Evolutionary conservation across 2,888 invertebrate species (phyloP), one percentile per base, ranked within the genome.

Genomic region (Syritta pipiens): DNA sequence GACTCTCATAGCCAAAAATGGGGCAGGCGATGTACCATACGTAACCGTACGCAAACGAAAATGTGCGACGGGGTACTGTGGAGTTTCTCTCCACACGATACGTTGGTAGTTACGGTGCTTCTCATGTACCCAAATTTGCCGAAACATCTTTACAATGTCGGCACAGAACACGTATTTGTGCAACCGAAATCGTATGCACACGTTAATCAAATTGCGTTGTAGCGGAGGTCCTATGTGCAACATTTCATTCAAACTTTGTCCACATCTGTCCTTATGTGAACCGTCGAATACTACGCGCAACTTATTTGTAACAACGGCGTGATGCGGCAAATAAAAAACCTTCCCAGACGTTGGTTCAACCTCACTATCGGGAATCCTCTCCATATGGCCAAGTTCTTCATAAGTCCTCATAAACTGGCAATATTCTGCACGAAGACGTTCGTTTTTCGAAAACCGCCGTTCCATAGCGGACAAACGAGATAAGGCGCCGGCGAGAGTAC

Each of bases 61-160:
- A 6, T 12, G 10, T 1, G 55, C 48, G n/a, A 81, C 14, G 9
- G 53, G 51, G 5, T 49, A 26, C 3, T 30, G 12, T 1, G 60
- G n/a, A 24, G 7, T 46, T 35, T 62, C 65, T 53, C 81, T 57
- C 83, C 81, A 83, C 2, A 81, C 19, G 5, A 82, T 81, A 17
- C 81, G 42, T 42, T 81, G 77, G 53, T 37, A 83, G 14, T 81
- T 55, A 5, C 60, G 67, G 40, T 83, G 74, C 5, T 71, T 46
- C 1, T 49, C 42, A 10, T 69, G 28, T 0, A 82, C 57, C n/a
- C n/a, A n/a, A n/a, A n/a, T 81, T 28, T 82, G 79, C 0, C 79
- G 63, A 42, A 79, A 79, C 72, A 75, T 79, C 22, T 65, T 62
- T 3, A 37, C 42, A 4, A 74, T 63, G 22, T 24, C 37, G 4